Percentiles rank a stretch among this genome's conserved stretches.
Conservation (phyloP, 2,113 vertebrate species). For the Sapayoa aenigma region DNA sequence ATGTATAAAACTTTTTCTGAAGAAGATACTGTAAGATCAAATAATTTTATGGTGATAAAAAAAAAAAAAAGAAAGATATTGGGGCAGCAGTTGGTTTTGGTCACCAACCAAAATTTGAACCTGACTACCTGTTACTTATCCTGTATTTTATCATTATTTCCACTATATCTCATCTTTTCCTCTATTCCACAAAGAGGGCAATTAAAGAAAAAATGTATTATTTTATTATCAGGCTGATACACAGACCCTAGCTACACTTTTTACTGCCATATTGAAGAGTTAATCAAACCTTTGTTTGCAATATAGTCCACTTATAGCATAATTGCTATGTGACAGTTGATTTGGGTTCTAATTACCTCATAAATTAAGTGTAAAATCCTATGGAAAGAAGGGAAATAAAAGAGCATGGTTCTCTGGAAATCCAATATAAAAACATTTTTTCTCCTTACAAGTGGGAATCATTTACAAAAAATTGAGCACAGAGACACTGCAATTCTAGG, state of each 20-base stretch:
- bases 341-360: conserved; percentile 21
- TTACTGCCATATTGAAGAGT: not conserved
- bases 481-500: not conserved
- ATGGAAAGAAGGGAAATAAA: not conserved
- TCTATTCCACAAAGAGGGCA: not conserved
- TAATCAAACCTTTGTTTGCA: conserved; percentile 28
- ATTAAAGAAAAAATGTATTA: not conserved
- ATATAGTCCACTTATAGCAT: not conserved
- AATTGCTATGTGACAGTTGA: not conserved
- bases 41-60: not conserved
- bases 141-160: not conserved
- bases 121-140: not conserved
- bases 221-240: not conserved
- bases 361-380: conserved; percentile 10
- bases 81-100: not conserved
- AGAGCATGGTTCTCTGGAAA: not conserved
- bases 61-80: no score
- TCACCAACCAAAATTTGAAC: not conserved
- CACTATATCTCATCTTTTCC: not conserved
- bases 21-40: not conserved
- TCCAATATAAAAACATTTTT: not conserved
- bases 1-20: not conserved
- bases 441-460: not conserved
- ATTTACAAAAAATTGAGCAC: not conserved
- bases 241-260: not conserved